Base-by-base conservation (phyloP, 1,140 invertebrate species). In the Orius insidiosus region DNA sequence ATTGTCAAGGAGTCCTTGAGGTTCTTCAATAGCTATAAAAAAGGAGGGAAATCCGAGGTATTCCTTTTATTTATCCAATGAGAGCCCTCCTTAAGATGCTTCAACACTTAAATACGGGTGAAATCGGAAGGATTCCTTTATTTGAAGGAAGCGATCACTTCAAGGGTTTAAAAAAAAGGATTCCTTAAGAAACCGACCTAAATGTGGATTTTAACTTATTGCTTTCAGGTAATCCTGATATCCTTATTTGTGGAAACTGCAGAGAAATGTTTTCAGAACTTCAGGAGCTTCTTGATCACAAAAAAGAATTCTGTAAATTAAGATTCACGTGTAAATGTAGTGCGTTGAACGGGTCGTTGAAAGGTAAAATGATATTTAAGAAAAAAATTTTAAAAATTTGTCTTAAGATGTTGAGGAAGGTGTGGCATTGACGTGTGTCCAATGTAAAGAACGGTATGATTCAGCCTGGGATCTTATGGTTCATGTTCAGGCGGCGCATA, bases 211-310 rank as follows among this genome's bases (percentile, higher is more conserved):
- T 6, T 38, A 6, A 14, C 37, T 6, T 9, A 14, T 38, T 14
- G 35, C 13, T 70, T 70, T 1, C 64, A 85, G 81, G 78, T 66
- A 83, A 80, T 64, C 78, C 79, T 53, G 85, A 88, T 62, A 83
- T 86, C 59, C 68, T 88, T 60, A 87, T 88, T 57, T 88, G 85
- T 63, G 85, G 85, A 50, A 85, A 84, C 63, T 88, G 85, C 63
- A 70, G 83, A 55, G 79, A 85, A 64, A 75, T 81, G 64, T 87
- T 86, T 63, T 74, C 75, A 41, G 81, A 82, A 54, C 68, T 88
- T 30, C 75, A 79, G 57, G 81, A 84, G 56, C 68, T 88, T 55
- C 71, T 86, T 53, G 80, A 86, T 57, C 85, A 88, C 68, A 87
- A 87, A 65, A 80, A 82, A 60, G 74, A 74, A 53, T 82, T 83